Base-by-base conservation (phyloP, 2,888 invertebrate species). In the Drosophila rubida region DNA sequence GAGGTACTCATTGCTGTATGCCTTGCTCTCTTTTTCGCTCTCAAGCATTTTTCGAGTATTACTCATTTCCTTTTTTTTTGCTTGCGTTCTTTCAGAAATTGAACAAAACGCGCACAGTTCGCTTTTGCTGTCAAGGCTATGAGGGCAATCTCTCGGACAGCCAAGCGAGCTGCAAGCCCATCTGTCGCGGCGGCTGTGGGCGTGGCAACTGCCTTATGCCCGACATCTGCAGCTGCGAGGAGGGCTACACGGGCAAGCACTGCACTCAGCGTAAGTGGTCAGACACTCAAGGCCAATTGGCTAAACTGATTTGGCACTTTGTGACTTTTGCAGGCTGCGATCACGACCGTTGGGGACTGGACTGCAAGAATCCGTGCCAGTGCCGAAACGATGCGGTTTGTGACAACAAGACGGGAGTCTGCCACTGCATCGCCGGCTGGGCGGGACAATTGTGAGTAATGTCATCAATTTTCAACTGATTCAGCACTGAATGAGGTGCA, bases 51-150 rank as follows among this genome's bases (percentile, higher is more conserved):
- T 8, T 37, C 1, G 14, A 2, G 14, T 16, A 19, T 46, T n/a
- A 7, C 9, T 13, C 11, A 4, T 19, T 14, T 23, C 13, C 3
- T 2, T 3, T 27, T 14, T n/a, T 50, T 0, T 16, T 13, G 27
- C 0, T 22, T 54, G 2, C 48, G 45, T 14, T 25, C n/a, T 92
- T 93, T 22, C 91, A 96, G 96, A 94, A 94, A 60, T 94, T 95
- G 83, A 94, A 94, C 83, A 93, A 94, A 75, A 94, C 93, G 6
- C 94, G 94, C 50, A 94, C 93, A 27, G 94, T 96, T 22, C 94
- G 95, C 23, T 94, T 94, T 41, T 97, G 97, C 91, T 97, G 97
- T 87, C 94, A 95, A 59, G 96, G 96, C 30, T 97, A 95, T 90
- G 86, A 87, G 63, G 93, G 94, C 90, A 93, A 93, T 54, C 85